phyloP scores from a whole-genome alignment of 2,888 invertebrate species.

The Entomobrya proxima region DNA sequence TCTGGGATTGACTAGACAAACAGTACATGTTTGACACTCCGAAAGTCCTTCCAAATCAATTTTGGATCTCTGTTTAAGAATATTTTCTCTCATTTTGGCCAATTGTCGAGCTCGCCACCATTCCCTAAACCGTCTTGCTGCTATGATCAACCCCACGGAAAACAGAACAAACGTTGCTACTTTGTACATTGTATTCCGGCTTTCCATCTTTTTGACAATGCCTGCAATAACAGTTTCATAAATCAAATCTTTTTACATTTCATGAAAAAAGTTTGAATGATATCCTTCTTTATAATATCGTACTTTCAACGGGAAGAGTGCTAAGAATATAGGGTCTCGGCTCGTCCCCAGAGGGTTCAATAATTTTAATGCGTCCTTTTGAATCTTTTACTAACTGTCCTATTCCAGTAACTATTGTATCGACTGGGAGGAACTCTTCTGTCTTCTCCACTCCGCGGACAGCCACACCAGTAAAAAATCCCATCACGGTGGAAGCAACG shows the following conservation, averaged over 20 bases:
- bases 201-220: conserved; percentile 69
- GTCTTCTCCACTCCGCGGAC: conserved; percentile 73
- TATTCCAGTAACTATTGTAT: conserved; percentile 73
- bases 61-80: conserved; percentile 67
- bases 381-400: conserved; percentile 69
- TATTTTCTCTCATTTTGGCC: conserved; percentile 70
- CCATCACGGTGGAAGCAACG: conserved; percentile 73
- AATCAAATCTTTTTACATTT: no score
- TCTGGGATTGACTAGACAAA: conserved; percentile 77
- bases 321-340: conserved; percentile 71
- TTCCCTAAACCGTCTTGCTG: conserved; percentile 60
- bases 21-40: conserved; percentile 76
- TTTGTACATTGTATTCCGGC: conserved; percentile 69
- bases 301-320: conserved; percentile 73
- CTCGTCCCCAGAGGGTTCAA: conserved; percentile 57
- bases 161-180: conserved; percentile 64
- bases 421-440: conserved; percentile 73
- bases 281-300: background rate
- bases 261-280: background rate
- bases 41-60: conserved; percentile 70
- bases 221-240: conserved; percentile 67
- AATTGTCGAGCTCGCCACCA: conserved; percentile 68
- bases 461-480: conserved; percentile 74
- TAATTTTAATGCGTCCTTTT: conserved; percentile 66
- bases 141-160: conserved; percentile 69